Evolutionary conservation across 2,113 vertebrate genomes (phyloP).

Genomic region (Larimichthys crocea): DNA sequence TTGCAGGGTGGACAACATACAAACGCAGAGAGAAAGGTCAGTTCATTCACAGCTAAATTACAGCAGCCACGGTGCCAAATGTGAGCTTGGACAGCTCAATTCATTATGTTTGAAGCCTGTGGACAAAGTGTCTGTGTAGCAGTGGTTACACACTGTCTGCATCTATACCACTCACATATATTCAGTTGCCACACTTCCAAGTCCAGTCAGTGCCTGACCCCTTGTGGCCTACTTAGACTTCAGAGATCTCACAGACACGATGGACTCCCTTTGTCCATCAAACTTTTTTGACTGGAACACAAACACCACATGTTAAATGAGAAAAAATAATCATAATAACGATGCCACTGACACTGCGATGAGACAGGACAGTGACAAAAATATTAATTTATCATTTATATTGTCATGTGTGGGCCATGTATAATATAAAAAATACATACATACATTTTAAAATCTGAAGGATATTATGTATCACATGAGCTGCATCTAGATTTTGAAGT

Average conservation of each 20-base stretch:
- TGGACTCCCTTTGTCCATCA: background rate
- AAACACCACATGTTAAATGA: background rate
- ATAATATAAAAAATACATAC: background rate
- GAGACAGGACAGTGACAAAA: too few species aligned
- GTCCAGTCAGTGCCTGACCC: slow-evolving; percentile 24
- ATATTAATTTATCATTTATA: background rate
- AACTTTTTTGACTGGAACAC: background rate
- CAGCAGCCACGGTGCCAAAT: background rate
- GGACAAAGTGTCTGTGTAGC: background rate
- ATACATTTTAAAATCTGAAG: too few species aligned
- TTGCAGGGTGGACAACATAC: background rate
- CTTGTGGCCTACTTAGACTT: slow-evolving; percentile 21
- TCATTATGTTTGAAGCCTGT: background rate
- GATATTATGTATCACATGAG: background rate
- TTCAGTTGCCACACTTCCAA: background rate
- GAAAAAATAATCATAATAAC: too few species aligned
- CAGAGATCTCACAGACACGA: background rate
- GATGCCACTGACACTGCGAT: too few species aligned
- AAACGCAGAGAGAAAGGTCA: background rate
- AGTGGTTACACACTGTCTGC: background rate
- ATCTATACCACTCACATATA: background rate
- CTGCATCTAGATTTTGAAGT: background rate
- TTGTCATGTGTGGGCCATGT: too few species aligned
- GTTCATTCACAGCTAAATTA: background rate
- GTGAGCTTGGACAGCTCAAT: background rate